Base-by-base conservation (phyloP, 2,113 vertebrate species). In the Meleagris gallopavo region DNA sequence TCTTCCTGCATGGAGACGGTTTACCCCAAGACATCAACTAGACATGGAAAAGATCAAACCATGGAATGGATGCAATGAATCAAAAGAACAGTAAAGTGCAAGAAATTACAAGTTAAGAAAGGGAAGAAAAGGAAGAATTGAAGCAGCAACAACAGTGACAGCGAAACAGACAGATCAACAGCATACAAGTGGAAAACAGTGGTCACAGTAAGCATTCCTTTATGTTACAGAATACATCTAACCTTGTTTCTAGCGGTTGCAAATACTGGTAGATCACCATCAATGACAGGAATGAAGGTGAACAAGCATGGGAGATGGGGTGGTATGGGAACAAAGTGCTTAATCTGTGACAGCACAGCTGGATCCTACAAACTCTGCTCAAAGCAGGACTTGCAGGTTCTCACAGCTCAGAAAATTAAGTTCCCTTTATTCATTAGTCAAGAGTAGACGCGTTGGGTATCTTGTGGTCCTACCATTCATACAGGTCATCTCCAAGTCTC, bases 191-290 rank as follows among this genome's bases (percentile, higher is more conserved):
- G 67, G 61, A 48, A 66, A 88, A 64, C 46, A 57, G 45, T 75
- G 60, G 46, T 83, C 48, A 79, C 83, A 11, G 82, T 96, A 95
- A 97, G 91, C 87, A 86, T 90, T 88, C 15, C 57, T 96, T 93
- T 91, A 61, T 45, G 27, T 94, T 86, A 52, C 72, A 72, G 89
- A 10, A 45, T 90, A 1, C 93, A 60, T 65, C 76, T 96, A 96
- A 96, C 76, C 25, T 1, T 71, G 71, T 50, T n/a, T 93, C 55
- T 94, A 54, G 86, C 14, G 29, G 54, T 25, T 78, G 76, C 41
- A 94, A 38, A 38, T 2, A 18, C 43, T 25, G 61, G 85, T 77
- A 43, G 57, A 54, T 81, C 64, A 57, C 27, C 29, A 46, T 11
- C 29, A 14, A 40, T 65, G 64, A 67, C 24, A 4, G 57, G 91